These are phyloP conservation scores for Plecturocebus donacophilus DNA, from an alignment of 2,113 vertebrate genomes.

Conservation along the genomic window DNA sequence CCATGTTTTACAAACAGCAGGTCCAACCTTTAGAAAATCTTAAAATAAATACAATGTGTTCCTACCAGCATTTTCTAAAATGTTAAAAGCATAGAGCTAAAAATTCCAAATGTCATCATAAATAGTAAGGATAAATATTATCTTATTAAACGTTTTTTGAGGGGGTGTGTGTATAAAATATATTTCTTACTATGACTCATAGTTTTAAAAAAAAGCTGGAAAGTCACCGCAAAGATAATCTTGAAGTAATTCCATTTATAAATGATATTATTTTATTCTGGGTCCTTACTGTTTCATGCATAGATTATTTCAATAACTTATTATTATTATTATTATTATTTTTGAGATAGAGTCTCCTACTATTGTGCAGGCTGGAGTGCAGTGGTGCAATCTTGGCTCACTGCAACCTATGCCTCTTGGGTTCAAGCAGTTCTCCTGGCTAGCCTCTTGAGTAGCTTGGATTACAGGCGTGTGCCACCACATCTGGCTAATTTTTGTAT, in stretches of 20 bases:
- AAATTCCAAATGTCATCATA: slow-evolving; percentile 26
- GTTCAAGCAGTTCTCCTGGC: no score
- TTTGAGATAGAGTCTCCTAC: no score
- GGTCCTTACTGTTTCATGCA: slow-evolving; percentile 14
- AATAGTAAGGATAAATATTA: slow-evolving; percentile 9
- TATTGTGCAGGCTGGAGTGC: no score
- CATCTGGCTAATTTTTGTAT: no score
- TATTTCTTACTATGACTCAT: background rate
- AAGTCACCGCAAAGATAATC: background rate
- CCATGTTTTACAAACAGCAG: background rate
- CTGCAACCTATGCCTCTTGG: no score
- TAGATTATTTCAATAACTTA: slow-evolving; percentile 21
- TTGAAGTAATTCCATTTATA: slow-evolving; percentile 33
- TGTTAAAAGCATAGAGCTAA: slow-evolving; percentile 3
- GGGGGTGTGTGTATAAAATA: background rate
- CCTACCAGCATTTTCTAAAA: slow-evolving; percentile 27
- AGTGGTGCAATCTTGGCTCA: no score
- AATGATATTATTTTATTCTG: slow-evolving; percentile 42
- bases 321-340: no score
- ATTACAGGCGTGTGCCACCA: no score
- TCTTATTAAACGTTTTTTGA: background rate
- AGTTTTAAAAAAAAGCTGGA: background rate
- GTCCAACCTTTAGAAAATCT: background rate
- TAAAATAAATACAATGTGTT: background rate
- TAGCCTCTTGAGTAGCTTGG: no score